These are phyloP conservation scores for Paedocypris sp. DNA, from an alignment of 2,113 vertebrate species.

Conservation along the genomic window DNA sequence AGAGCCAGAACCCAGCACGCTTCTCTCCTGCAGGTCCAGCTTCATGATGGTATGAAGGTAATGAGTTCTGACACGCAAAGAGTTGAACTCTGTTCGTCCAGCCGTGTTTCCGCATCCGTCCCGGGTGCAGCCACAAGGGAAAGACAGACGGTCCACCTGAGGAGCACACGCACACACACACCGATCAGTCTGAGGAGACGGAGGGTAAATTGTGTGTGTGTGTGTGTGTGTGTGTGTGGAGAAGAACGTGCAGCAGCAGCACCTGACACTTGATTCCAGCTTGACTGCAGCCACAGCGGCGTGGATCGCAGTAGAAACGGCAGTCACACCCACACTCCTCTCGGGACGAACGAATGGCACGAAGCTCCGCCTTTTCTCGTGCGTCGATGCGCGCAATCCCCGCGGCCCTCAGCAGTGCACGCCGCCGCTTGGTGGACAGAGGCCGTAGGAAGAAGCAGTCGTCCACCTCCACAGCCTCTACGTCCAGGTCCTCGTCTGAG, in stretches of 20 bases:
- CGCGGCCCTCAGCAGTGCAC: constrained; percentile 80
- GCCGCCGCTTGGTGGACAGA: constrained; percentile 83
- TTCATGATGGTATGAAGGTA: constrained; percentile 98
- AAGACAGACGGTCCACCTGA: constrained; percentile 94
- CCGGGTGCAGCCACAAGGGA: constrained; percentile 90
- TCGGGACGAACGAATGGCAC: constrained; percentile 83
- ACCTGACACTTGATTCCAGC: constrained; percentile 97
- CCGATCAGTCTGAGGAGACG: too few species aligned
- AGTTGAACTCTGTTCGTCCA: constrained; percentile 92
- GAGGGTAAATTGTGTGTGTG: too few species aligned
- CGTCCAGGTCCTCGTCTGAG: constrained; percentile 88
- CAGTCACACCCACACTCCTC: constrained; percentile 96
- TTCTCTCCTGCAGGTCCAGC: constrained; percentile 82
- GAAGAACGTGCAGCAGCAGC: too few species aligned
- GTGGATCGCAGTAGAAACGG: constrained; percentile 89
- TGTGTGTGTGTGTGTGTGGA: too few species aligned
- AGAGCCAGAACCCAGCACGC: constrained; percentile 46
- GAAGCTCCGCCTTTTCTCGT: constrained; percentile 84
- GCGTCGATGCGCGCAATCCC: constrained; percentile 89
- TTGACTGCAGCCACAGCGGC: constrained; percentile 90
- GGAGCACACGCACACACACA: too few species aligned
- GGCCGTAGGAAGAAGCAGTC: constrained; percentile 97
- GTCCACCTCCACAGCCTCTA: constrained; percentile 87
- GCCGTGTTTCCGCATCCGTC: constrained; percentile 85
- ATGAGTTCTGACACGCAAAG: constrained; percentile 88